Conservation (phyloP, 2,888 invertebrate species). For the Hydrotaea diabolus region DNA sequence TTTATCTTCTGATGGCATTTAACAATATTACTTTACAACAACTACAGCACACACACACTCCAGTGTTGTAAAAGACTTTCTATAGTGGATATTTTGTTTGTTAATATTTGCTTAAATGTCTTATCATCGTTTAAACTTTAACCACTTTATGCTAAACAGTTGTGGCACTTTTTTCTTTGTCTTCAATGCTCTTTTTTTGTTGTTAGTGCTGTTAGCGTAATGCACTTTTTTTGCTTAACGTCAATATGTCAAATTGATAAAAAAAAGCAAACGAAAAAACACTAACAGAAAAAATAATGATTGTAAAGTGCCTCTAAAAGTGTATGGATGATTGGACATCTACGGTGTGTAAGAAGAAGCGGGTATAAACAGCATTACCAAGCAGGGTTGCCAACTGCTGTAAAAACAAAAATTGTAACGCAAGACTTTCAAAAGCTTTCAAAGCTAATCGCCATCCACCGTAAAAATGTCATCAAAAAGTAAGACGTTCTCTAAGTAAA, state of each 20-base stretch:
- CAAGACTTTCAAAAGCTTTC: too few relatives aligned
- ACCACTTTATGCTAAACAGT: slow-evolving; percentile 38
- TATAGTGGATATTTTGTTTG: neutral
- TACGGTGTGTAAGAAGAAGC: slow-evolving; percentile 26
- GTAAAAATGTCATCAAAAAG: too few relatives aligned
- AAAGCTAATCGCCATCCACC: too few relatives aligned
- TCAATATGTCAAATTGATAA: slow-evolving; percentile 79
- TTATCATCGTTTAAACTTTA: slow-evolving; percentile 36
- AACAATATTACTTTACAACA: neutral
- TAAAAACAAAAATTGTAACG: too few relatives aligned
- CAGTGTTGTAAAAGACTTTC: neutral
- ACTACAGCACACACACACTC: too few relatives aligned
- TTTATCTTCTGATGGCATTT: too few relatives aligned
- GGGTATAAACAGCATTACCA: neutral
- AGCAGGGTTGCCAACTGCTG: slow-evolving; percentile 20
- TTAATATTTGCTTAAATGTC: slow-evolving; percentile 17
- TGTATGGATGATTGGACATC: too few relatives aligned
- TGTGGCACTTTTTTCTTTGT: slow-evolving; percentile 9
- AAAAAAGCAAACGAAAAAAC: slow-evolving; percentile 47
- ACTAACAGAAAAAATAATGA: slow-evolving; percentile 40
- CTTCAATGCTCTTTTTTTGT: neutral
- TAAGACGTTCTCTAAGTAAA: too few relatives aligned
- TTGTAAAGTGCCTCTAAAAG: slow-evolving; percentile 54
- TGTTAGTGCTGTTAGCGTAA: slow-evolving; percentile 55
- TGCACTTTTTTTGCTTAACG: slow-evolving; percentile 77